These are phyloP conservation scores for Crocidura indochinensis DNA, from an alignment of 2,797 vertebrate genomes.

Conservation along the genomic window DNA sequence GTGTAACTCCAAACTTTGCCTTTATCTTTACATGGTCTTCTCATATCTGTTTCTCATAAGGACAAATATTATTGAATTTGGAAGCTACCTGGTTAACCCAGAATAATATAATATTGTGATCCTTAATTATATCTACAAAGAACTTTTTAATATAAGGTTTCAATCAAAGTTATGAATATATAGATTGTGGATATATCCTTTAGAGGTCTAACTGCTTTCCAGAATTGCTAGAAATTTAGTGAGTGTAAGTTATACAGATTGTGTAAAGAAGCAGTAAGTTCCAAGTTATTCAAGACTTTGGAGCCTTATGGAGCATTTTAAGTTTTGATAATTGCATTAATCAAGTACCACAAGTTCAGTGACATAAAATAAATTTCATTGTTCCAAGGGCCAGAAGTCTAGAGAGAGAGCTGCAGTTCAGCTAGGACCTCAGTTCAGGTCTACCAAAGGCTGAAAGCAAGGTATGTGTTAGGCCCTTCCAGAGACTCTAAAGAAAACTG, in stretches of 20 bases:
- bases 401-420: no score
- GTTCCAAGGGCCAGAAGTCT: background rate
- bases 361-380: background rate
- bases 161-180: background rate
- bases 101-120: conserved; percentile 6
- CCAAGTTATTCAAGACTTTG: background rate
- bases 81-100: background rate
- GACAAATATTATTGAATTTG: background rate
- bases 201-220: background rate
- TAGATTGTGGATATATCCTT: background rate
- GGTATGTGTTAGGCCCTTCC: background rate
- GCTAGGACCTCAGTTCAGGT: background rate
- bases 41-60: background rate
- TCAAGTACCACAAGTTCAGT: background rate
- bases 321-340: background rate
- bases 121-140: background rate
- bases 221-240: background rate
- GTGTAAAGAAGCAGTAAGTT: background rate
- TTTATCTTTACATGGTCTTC: background rate
- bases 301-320: background rate
- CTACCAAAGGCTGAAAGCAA: background rate
- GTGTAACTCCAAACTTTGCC: background rate
- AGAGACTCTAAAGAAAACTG: background rate
- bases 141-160: background rate
- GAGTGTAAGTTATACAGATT: background rate